Percentiles rank a stretch among this genome's conserved stretches.
Conservation (phyloP, 2,113 vertebrate genomes). For the Alexandromys fortis region DNA sequence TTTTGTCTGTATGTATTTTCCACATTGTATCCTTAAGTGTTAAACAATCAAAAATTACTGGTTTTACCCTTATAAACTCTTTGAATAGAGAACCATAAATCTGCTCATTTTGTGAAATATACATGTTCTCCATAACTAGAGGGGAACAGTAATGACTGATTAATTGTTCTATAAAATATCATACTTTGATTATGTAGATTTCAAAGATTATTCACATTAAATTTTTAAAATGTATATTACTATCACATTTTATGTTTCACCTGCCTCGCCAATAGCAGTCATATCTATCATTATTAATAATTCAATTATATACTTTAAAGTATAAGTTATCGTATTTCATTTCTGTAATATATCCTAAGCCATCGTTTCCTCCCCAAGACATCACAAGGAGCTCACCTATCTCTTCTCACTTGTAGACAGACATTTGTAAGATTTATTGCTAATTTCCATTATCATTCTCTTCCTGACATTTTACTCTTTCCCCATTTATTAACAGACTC, state of each 20-base stretch:
- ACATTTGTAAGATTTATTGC: neutral
- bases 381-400: neutral
- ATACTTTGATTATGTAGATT: neutral
- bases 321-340: neutral
- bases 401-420: neutral
- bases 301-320: neutral
- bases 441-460: conserved; percentile 19
- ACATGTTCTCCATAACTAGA: neutral
- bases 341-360: neutral
- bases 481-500: neutral
- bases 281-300: neutral
- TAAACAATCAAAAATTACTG: conserved; percentile 3
- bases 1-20: neutral
- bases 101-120: neutral
- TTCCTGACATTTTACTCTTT: neutral
- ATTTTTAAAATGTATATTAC: neutral
- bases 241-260: neutral
- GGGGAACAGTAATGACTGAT: neutral
- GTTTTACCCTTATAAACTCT: neutral
- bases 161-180: conserved; percentile 7
- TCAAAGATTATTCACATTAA: neutral
- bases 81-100: neutral
- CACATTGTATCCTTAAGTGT: neutral
- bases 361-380: neutral
- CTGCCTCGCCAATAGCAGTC: neutral